These are phyloP conservation scores for Acrossocheilus wenchowensis DNA, from an alignment of 2,797 vertebrate species.

Conservation along the genomic window DNA sequence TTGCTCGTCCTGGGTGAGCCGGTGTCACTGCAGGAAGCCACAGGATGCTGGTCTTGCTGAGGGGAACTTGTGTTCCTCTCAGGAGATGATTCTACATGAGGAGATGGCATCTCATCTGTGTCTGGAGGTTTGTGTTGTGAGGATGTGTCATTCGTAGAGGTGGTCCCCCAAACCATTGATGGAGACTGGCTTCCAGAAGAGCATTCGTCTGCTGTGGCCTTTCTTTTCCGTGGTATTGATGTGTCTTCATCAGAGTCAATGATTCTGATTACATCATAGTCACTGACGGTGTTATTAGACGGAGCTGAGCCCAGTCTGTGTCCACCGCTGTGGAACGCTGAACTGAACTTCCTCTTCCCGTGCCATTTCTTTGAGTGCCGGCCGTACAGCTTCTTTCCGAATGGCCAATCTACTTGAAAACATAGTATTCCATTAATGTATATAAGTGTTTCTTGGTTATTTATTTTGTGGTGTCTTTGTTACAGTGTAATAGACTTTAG, in stretches of 20 bases:
- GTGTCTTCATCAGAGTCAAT: slow-evolving; percentile 44
- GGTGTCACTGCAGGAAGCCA: background rate
- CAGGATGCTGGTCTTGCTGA: slow-evolving; percentile 1
- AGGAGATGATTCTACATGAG: slow-evolving; percentile 6
- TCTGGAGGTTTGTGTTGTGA: background rate
- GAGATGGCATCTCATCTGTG: background rate
- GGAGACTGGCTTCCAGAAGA: slow-evolving; percentile 4
- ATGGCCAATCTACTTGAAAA: slow-evolving; percentile 1
- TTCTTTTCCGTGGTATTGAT: slow-evolving; percentile 44
- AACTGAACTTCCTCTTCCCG: slow-evolving; percentile 74
- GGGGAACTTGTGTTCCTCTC: slow-evolving; percentile 5
- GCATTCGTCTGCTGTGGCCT: background rate
- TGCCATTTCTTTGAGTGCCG: slow-evolving; percentile 64
- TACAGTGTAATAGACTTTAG: background rate
- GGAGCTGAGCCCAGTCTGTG: slow-evolving; percentile 33
- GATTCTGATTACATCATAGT: background rate
- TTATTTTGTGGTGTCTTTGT: background rate
- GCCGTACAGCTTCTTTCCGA: slow-evolving; percentile 43
- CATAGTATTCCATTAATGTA: background rate
- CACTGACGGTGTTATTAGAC: slow-evolving; percentile 2
- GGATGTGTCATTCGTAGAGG: background rate
- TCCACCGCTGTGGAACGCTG: slow-evolving; percentile 30
- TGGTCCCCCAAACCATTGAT: background rate
- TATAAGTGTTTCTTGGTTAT: background rate
- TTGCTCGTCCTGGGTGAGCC: slow-evolving; percentile 26